A percentile compares a stretch with the other conserved stretches of the same genome.
Conservation (phyloP, 2,888 invertebrate species). For the Dinocampus coccinellae region DNA sequence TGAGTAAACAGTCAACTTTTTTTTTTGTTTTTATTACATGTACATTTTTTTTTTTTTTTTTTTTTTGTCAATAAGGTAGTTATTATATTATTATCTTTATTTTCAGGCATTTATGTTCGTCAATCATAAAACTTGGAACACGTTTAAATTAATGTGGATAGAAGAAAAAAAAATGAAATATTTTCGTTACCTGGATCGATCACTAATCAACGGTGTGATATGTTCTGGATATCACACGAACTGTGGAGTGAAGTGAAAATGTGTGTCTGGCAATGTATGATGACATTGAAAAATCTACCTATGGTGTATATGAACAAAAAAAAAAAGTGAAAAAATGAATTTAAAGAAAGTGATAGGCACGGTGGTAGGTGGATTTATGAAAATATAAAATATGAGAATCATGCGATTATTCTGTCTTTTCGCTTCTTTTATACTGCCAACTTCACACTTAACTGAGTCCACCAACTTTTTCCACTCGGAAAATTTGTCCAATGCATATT, state of each 20-base stretch:
- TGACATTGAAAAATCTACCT: slow-evolving; percentile 42
- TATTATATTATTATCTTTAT: neutral
- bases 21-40: neutral
- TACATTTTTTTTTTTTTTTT: neutral
- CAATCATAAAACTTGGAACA: neutral
- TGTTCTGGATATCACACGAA: neutral
- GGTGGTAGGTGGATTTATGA: no score
- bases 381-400: no score
- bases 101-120: neutral
- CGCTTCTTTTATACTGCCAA: no score
- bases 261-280: slow-evolving; percentile 11
- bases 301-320: slow-evolving; percentile 28
- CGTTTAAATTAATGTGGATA: neutral
- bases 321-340: no score
- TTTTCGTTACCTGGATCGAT: slow-evolving; percentile 25
- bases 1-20: neutral
- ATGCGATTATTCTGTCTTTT: no score
- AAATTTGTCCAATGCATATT: no score
- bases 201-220: neutral
- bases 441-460: no score
- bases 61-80: neutral
- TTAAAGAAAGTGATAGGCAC: slow-evolving; percentile 13
- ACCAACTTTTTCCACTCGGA: no score
- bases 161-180: neutral
- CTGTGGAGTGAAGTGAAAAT: neutral